These are phyloP conservation scores for Drosophila kurseongensis DNA, from an alignment of 1,140 invertebrate genomes.

Conservation along the genomic window DNA sequence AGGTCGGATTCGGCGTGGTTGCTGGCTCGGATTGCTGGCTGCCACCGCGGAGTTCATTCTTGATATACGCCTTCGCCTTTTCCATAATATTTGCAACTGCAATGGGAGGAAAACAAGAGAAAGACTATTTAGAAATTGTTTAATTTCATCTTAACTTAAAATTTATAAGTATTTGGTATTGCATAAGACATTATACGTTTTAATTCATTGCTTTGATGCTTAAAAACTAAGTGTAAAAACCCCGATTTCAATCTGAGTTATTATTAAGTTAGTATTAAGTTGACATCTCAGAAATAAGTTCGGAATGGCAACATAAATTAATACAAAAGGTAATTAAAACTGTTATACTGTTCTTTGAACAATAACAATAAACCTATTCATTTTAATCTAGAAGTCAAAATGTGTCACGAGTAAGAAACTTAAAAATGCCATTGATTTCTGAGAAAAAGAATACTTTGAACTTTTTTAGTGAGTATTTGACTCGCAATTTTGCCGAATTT, in stretches of 20 bases:
- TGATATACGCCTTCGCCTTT: constrained; percentile 88
- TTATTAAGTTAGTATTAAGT: too few species aligned
- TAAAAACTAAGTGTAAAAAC: too few species aligned
- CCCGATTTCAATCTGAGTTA: too few species aligned
- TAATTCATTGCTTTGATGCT: too few species aligned
- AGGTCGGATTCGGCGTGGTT: constrained; percentile 38
- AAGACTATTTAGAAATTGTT: not conserved
- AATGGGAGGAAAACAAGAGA: constrained; percentile 1
- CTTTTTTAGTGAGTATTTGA: not conserved
- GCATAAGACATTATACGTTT: too few species aligned
- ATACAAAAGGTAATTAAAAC: not conserved
- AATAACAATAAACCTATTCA: too few species aligned
- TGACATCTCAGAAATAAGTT: too few species aligned
- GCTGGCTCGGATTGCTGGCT: constrained; percentile 66
- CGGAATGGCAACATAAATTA: not conserved
- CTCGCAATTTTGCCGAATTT: not conserved
- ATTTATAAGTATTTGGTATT: too few species aligned
- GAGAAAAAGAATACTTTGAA: not conserved
- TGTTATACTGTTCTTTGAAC: too few species aligned
- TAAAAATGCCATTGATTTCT: not conserved
- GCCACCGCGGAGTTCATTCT: constrained; percentile 86
- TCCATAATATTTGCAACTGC: constrained; percentile 85
- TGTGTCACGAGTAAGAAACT: not conserved
- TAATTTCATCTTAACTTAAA: not conserved
- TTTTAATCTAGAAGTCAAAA: not conserved